Evolutionary conservation across 2,797 vertebrate species (phyloP), one percentile per base, ranked within the genome.

Genomic region (Pelobates cultripes): DNA sequence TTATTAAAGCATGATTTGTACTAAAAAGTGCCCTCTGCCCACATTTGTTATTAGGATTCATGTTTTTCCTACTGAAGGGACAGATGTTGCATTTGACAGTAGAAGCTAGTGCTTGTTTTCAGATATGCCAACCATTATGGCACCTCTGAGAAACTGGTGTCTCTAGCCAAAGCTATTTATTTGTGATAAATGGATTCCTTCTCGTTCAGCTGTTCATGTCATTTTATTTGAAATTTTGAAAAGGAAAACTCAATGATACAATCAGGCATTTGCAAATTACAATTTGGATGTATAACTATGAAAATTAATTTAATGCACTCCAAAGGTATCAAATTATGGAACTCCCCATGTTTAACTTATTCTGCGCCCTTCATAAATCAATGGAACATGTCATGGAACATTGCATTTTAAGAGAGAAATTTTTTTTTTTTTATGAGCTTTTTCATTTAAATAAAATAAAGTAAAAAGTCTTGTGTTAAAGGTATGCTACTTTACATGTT

Each of bases 141-240:
- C 40, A 45, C 51, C 76, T 70, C 47, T 78, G 53, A 80, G 71
- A 45, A 55, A 55, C 78, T 57, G 14, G 15, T 55, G 43, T 72
- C 60, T 79, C 77, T 43, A 73, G 77, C 70, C 78, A 80, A 80
- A 51, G 78, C 71, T 80, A 55, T 64, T 80, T 80, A 72, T 80
- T 66, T 64, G 66, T 80, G 78, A 80, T 80, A 80, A 80, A 80
- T 80, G 70, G 47, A 66, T 80, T 73, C n/a, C n/a, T 44, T 51
- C 70, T 10, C 67, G 53, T 68, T 66, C 70, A 51, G 40, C 60
- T 66, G 70, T 73, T 73, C 42, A 43, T 73, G 70, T 57, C 72
- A 67, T 73, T 45, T 70, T 70, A 14, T 61, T 8, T 80, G 3
- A 80, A 47, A 68, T 28, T 70, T 41, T 53, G 8, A 67, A 80